Evolutionary conservation across 2,888 invertebrate genomes (phyloP), one percentile per base, ranked within the genome.

Genomic region (Eubasilissa splendida): DNA sequence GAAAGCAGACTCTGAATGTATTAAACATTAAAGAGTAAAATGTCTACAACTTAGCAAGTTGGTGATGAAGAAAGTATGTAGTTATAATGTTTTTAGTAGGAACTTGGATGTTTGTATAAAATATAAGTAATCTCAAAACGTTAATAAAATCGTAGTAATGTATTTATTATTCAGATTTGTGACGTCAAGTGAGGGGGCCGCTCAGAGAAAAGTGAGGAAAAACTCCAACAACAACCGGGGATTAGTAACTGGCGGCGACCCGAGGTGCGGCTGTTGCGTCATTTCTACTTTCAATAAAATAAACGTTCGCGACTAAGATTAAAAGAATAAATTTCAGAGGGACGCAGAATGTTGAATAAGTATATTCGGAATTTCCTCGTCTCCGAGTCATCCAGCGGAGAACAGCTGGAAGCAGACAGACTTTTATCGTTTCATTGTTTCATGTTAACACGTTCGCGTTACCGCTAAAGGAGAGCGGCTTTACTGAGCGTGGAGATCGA

Each of bases 301-400:
- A 74, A 74, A 74, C 50, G 74, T 59, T 50, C 42, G 33, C 12
- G 10, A 33, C 56, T 56, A 74, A 59, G 74, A 74, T 58, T 74
- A 74, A 74, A 74, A n/a, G 59, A 74, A 74, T 74, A 74, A 74
- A 74, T 74, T 74, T 59, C 42, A 59, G 42, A 59, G 42, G 33
- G 4, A 42, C 73, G 50, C 14, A 73, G 58, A 73, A 54, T n/a
- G 50, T 33, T 68, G 1, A 52, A 50, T 68, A 7, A 11, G 52
- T 52, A 12, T 31, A 71, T 10, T 33, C 54, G 0, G 42, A 4
- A 7, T 42, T 42, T 42, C 42, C 42, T 42, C 42, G 42, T 7
- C 42, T 42, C 4, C 42, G 42, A 42, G 42, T 42, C 42, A 42
- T 42, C 1, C 4, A 42, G 42, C 42, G 42, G 4, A 42, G 42